phyloP scores from a whole-genome alignment of 2,888 invertebrate genomes.

The Celastrina argiolus region DNA sequence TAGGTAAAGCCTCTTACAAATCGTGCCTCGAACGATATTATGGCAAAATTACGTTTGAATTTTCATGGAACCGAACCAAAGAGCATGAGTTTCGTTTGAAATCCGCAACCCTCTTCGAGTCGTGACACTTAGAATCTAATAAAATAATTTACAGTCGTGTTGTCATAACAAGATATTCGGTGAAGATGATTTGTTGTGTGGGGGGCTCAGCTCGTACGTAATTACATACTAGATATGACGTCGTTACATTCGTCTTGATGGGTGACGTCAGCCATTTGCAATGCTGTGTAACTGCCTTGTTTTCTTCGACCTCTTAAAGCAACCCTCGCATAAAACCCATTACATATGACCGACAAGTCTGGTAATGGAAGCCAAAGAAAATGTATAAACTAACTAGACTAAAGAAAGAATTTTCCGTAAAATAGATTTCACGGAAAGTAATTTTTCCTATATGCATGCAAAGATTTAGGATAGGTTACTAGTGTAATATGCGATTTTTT shows the following conservation, averaged over 20 bases:
- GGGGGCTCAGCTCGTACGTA: constrained; percentile 25
- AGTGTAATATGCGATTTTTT: too few species aligned
- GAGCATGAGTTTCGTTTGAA: constrained; percentile 3
- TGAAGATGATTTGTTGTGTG: constrained; percentile 27
- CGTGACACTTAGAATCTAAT: constrained; percentile 23
- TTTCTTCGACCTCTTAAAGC: background rate
- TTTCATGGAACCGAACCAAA: background rate
- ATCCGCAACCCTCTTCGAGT: constrained; percentile 9
- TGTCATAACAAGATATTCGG: constrained; percentile 28
- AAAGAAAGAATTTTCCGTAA: too few species aligned
- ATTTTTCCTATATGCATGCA: background rate
- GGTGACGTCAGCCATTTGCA: background rate
- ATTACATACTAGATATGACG: constrained; percentile 22
- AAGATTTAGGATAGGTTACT: background rate
- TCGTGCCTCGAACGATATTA: constrained; percentile 1
- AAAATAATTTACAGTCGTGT: constrained; percentile 25
- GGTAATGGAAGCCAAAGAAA: background rate
- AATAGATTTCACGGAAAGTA: too few species aligned
- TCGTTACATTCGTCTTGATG: constrained; percentile 22
- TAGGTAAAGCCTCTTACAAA: background rate
- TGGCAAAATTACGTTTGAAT: constrained; percentile 13
- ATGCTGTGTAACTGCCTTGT: constrained; percentile 1
- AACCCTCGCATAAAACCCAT: background rate
- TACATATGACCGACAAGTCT: background rate
- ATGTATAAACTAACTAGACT: background rate